Conservation (phyloP, 2,797 vertebrate genomes). For the Semotilus atromaculatus region DNA sequence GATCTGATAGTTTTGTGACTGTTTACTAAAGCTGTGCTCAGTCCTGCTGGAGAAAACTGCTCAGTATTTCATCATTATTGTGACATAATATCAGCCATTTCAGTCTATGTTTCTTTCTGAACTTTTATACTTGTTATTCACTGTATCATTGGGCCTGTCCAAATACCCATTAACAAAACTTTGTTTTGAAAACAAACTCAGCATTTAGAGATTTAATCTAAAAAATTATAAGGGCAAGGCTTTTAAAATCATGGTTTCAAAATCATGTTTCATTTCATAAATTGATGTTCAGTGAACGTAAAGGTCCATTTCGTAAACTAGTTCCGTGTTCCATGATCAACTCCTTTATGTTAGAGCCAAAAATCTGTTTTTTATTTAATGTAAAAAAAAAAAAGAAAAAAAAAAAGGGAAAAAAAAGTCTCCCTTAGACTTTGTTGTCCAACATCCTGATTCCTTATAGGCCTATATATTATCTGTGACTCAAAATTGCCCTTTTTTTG, state of each 20-base stretch:
- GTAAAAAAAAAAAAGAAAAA: too few relatives aligned
- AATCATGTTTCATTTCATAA: neutral
- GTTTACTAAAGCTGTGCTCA: neutral
- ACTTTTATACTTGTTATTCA: neutral
- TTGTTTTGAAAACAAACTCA: neutral
- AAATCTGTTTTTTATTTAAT: neutral
- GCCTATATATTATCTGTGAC: neutral
- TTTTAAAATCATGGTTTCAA: too few relatives aligned
- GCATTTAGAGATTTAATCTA: neutral
- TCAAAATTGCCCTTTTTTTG: neutral
- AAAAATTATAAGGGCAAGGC: neutral
- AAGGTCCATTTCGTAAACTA: neutral
- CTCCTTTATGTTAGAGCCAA: neutral
- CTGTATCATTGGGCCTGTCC: neutral
- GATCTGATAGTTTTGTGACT: neutral
- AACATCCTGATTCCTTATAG: neutral
- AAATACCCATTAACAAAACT: neutral
- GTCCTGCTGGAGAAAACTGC: neutral
- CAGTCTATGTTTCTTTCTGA: neutral
- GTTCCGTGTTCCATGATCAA: neutral
- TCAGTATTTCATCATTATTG: neutral
- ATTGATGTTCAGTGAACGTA: neutral
- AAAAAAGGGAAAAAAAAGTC: too few relatives aligned
- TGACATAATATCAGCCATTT: neutral
- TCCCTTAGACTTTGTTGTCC: neutral